phyloP scores from a whole-genome alignment of 2,797 vertebrate species.

The Rhynchotus rufescens region DNA sequence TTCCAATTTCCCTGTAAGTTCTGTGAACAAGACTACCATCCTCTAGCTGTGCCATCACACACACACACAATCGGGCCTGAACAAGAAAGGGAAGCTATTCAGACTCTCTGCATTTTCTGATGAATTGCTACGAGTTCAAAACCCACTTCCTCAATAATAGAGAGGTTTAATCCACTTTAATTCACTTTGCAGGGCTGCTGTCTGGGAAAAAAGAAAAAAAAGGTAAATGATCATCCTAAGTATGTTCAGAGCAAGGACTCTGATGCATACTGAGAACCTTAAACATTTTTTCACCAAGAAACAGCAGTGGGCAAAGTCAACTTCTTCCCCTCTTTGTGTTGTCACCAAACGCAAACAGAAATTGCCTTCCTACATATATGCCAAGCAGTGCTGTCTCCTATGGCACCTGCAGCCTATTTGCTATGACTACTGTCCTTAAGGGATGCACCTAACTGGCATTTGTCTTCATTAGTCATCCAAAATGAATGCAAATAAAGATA shows the following conservation, averaged over 20 bases:
- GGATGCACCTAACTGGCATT: neutral
- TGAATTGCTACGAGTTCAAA: neutral
- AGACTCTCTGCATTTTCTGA: neutral
- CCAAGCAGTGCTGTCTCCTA: neutral
- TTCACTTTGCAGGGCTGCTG: neutral
- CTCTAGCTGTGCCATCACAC: neutral
- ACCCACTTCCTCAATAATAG: neutral
- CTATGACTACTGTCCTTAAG: neutral
- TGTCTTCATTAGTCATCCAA: slow-evolving; percentile 1
- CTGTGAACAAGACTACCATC: neutral
- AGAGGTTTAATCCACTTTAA: neutral
- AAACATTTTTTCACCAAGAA: neutral
- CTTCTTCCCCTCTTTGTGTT: neutral
- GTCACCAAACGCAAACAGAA: neutral
- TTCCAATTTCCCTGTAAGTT: neutral
- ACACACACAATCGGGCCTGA: neutral
- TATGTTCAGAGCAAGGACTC: neutral
- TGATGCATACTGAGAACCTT: neutral
- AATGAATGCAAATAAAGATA: neutral
- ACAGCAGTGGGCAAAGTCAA: neutral
- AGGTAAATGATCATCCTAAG: neutral
- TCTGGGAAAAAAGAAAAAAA: neutral
- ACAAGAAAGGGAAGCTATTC: neutral
- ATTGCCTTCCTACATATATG: neutral
- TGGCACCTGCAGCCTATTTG: neutral